phyloP scores from a whole-genome alignment of 64 coral and sea anemone species.

The Catalaphyllia jardinei region DNA sequence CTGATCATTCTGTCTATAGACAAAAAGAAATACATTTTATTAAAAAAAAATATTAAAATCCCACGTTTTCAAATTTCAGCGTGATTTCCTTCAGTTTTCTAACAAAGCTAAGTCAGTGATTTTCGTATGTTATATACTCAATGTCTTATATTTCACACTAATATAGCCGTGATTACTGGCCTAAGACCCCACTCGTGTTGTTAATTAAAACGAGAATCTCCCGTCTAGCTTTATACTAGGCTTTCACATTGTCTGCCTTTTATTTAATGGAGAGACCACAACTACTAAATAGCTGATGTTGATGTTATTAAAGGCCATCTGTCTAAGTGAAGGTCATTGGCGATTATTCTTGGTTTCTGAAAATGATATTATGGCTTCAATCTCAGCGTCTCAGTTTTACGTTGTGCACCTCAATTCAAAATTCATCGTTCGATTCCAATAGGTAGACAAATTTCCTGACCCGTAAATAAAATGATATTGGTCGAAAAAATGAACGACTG shows the following conservation, averaged over 20 bases:
- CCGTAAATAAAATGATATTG: no score
- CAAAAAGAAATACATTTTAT: no score
- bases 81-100: background rate
- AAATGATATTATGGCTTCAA: background rate
- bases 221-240: background rate
- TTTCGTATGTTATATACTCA: background rate
- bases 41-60: no score
- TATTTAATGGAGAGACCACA: background rate
- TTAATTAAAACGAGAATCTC: background rate
- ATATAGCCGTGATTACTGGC: background rate
- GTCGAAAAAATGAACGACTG: background rate
- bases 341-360: background rate
- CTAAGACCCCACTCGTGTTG: background rate
- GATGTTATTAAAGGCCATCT: background rate
- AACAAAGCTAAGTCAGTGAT: background rate
- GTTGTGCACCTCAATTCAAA: background rate
- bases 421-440: background rate
- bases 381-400: background rate
- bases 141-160: background rate
- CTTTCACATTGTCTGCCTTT: background rate
- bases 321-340: background rate
- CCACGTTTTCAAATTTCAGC: no score
- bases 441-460: background rate
- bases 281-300: background rate
- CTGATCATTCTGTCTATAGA: no score